A percentile compares a stretch with the other conserved stretches of the same genome.
These are phyloP conservation scores for Chaetodon trifascialis DNA, from an alignment of 2,113 vertebrate genomes.

Conservation along the genomic window DNA sequence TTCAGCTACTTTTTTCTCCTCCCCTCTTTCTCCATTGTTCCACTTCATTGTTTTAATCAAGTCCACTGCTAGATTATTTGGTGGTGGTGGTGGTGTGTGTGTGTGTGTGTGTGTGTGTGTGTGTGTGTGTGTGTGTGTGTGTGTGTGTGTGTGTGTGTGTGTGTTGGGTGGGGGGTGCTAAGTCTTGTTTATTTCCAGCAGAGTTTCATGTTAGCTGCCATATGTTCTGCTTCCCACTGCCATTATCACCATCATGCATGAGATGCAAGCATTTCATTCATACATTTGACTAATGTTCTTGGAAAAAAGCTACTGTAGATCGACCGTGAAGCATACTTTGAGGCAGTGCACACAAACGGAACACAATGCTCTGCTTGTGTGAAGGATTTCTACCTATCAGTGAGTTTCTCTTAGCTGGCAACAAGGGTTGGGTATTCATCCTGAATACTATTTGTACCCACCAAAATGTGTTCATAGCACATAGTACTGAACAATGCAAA, in stretches of 20 bases:
- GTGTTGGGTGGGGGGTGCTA: no score
- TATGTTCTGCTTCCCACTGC: slow-evolving; percentile 50
- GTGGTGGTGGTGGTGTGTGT: neutral
- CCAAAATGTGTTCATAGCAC: neutral
- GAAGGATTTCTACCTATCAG: slow-evolving; percentile 5
- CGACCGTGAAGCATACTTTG: slow-evolving; percentile 18
- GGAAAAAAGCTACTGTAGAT: slow-evolving; percentile 10
- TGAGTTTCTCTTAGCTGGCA: neutral
- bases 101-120: no score
- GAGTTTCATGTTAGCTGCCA: slow-evolving; percentile 37
- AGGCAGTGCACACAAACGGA: neutral
- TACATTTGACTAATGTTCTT: slow-evolving; percentile 38
- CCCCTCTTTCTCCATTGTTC: slow-evolving; percentile 54
- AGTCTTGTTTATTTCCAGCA: slow-evolving; percentile 34
- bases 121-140: no score
- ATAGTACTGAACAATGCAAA: neutral
- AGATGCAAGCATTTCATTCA: slow-evolving; percentile 34
- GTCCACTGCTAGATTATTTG: slow-evolving; percentile 54
- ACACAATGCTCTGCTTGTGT: neutral
- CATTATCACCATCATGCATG: slow-evolving; percentile 38
- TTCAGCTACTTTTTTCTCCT: slow-evolving; percentile 14
- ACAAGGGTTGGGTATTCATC: neutral
- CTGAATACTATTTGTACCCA: neutral
- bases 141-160: no score
- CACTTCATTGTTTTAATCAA: slow-evolving; percentile 72